A percentile compares a stretch with the other conserved stretches of the same genome.
Conservation (phyloP, 2,797 vertebrate species). For the Poecilia picta region DNA sequence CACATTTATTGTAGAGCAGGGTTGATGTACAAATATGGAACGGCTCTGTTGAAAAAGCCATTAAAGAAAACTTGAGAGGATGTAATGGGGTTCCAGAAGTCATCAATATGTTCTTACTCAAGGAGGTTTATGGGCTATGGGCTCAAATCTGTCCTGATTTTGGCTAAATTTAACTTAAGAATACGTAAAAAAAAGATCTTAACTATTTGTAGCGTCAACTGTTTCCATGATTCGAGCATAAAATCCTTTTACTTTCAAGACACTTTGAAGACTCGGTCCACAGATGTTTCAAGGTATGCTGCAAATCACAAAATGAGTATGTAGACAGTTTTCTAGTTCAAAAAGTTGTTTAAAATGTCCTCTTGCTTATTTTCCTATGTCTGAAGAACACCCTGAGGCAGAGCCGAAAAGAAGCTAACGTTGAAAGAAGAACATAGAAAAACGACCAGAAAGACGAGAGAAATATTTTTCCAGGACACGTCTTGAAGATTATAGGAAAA, state of each 20-base stretch:
- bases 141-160: not conserved
- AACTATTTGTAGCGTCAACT: not conserved
- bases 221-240: not conserved
- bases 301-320: not conserved
- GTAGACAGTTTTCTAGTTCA: not conserved
- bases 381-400: not conserved
- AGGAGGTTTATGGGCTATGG: not conserved
- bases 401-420: not conserved
- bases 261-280: not conserved
- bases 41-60: conserved; percentile 16
- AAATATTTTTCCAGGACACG: not conserved
- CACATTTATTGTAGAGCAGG: conserved; percentile 31
- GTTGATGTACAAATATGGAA: conserved; percentile 42
- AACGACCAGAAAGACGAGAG: not conserved
- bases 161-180: not conserved
- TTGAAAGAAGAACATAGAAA: not conserved
- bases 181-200: not conserved
- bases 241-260: not conserved
- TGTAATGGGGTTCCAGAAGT: conserved; percentile 17
- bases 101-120: not conserved
- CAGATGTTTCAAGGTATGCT: not conserved
- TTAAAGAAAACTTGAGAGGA: conserved; percentile 33
- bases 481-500: not conserved
- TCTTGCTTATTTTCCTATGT: not conserved
- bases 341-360: not conserved